phyloP scores from a whole-genome alignment of 2,797 vertebrate genomes.

The Chrosomus eos region DNA sequence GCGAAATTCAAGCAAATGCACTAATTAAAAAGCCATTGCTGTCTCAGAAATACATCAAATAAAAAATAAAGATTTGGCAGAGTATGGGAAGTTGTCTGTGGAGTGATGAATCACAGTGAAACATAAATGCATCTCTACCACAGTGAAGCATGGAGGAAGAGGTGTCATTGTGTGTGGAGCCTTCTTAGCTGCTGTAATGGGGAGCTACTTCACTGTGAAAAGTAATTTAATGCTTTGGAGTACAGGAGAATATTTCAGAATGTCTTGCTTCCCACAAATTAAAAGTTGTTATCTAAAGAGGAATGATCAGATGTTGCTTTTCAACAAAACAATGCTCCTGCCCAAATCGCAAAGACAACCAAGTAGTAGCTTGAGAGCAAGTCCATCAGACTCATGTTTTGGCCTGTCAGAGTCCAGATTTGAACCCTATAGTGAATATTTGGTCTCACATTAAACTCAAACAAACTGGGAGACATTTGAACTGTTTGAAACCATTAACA shows the following conservation, averaged over 20 bases:
- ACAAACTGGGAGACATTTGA: not conserved
- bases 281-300: not conserved
- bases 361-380: not conserved
- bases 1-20: not conserved
- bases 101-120: too few species aligned
- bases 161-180: not conserved
- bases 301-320: not conserved
- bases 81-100: too few species aligned
- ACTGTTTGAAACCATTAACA: not conserved
- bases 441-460: not conserved
- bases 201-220: not conserved
- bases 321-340: not conserved
- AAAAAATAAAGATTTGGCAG: too few species aligned
- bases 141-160: not conserved
- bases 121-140: not conserved
- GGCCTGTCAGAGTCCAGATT: not conserved
- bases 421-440: not conserved
- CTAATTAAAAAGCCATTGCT: not conserved
- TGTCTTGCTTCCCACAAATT: not conserved
- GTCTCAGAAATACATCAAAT: not conserved
- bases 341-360: not conserved
- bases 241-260: not conserved
- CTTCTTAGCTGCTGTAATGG: not conserved
- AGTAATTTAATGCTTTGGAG: not conserved
- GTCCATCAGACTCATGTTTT: not conserved